A percentile compares a stretch with the other conserved stretches of the same genome.
Conservation (phyloP, 2,888 invertebrate genomes). For the Seladonia tumulorum region DNA sequence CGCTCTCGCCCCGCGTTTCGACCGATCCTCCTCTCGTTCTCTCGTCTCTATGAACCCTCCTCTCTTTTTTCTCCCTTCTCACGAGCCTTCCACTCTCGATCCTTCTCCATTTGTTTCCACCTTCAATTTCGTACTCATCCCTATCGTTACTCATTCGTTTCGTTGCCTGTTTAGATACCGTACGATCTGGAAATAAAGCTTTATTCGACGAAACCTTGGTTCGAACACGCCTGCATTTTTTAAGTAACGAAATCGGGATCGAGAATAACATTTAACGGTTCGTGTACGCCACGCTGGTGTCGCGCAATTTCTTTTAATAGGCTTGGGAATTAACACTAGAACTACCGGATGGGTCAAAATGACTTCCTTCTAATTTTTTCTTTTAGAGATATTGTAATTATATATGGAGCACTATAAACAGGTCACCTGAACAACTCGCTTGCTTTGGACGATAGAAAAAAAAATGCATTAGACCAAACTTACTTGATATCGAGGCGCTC, state of each 20-base stretch:
- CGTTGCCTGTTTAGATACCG: not conserved
- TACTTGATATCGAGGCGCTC: no score
- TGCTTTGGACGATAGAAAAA: no score
- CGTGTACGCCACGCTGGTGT: no score
- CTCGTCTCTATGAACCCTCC: constrained; percentile 17
- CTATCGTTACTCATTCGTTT: not conserved
- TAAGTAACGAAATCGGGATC: not conserved
- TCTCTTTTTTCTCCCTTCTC: not conserved
- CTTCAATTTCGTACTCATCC: not conserved
- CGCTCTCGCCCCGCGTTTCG: constrained; percentile 51
- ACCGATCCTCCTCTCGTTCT: constrained; percentile 28
- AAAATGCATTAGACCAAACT: no score
- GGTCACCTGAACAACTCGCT: no score
- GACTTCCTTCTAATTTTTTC: no score
- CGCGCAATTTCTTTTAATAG: no score
- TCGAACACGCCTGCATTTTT: not conserved
- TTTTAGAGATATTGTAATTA: no score
- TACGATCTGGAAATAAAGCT: not conserved
- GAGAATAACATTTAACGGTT: no score
- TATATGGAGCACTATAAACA: no score
- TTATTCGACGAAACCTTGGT: not conserved
- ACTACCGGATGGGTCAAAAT: no score
- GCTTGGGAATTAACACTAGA: no score
- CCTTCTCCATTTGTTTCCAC: not conserved
- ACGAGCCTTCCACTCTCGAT: constrained; percentile 1